phyloP scores from a whole-genome alignment of 2,113 vertebrate genomes.

The Labeo catla region DNA sequence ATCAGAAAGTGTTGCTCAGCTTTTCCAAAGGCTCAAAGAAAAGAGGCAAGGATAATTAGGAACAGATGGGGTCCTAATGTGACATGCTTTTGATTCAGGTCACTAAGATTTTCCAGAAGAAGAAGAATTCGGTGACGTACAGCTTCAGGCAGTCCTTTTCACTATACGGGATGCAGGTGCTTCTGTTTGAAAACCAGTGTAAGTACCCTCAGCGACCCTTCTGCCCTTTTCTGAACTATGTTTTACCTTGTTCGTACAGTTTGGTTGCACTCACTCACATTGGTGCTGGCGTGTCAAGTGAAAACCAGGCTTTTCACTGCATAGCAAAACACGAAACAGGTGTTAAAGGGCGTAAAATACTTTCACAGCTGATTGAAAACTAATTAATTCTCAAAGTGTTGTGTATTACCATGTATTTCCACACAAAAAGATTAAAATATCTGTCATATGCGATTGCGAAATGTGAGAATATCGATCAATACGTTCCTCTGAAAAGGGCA shows the following conservation, averaged over 20 bases:
- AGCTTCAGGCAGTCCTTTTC: constrained; percentile 98
- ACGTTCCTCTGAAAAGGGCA: constrained; percentile 15
- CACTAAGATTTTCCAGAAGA: constrained; percentile 99
- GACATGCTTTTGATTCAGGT: constrained; percentile 77
- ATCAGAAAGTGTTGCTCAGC: constrained; percentile 1
- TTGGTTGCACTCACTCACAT: neutral
- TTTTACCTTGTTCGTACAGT: neutral
- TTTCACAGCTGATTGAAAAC: neutral
- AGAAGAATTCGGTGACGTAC: constrained; percentile 97
- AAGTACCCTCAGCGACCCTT: constrained; percentile 66
- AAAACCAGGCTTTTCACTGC: neutral
- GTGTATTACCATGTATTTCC: neutral
- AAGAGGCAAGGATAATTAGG: constrained; percentile 28
- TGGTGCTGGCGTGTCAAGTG: neutral
- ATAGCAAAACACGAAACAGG: neutral
- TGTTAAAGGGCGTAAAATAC: neutral
- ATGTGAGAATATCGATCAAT: constrained; percentile 27
- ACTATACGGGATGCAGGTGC: constrained; percentile 94
- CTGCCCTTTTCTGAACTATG: constrained; percentile 3
- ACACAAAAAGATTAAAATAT: neutral
- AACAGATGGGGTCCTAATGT: constrained; percentile 49
- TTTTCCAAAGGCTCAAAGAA: constrained; percentile 24
- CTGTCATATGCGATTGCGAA: neutral
- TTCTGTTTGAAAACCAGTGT: constrained; percentile 97
- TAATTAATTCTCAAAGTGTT: neutral